Percentiles rank a stretch among this genome's conserved stretches.
These are phyloP conservation scores for Drosophila diplacantha DNA, from an alignment of 2,888 invertebrate species.

Conservation along the genomic window DNA sequence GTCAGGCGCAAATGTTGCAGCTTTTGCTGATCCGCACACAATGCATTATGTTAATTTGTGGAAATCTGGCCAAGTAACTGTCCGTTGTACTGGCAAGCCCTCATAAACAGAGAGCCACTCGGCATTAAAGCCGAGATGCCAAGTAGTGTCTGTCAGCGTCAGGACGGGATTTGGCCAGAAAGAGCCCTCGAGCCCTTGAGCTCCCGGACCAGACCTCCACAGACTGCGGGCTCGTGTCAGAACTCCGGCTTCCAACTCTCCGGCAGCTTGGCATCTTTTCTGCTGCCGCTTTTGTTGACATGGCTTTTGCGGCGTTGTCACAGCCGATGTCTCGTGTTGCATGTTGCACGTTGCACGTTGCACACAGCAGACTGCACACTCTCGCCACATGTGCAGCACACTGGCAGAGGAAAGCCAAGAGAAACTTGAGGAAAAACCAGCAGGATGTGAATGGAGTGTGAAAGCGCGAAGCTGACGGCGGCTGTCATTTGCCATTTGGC, in stretches of 20 bases:
- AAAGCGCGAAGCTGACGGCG: constrained; percentile 53
- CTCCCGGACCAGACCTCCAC: constrained; percentile 12
- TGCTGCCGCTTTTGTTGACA: constrained; percentile 61
- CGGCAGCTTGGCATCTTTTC: constrained; percentile 40
- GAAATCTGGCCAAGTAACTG: constrained; percentile 33
- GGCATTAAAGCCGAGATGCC: constrained; percentile 54
- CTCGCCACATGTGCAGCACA: constrained; percentile 39
- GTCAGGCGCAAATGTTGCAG: constrained; percentile 36
- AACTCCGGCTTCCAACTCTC: constrained; percentile 37
- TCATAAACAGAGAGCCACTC: constrained; percentile 45
- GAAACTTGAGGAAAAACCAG: constrained; percentile 15
- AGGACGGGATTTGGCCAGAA: constrained; percentile 34
- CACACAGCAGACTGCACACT: constrained; percentile 6
- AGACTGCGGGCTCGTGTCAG: constrained; percentile 27
- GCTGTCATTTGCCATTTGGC: constrained; percentile 62
- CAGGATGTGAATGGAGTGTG: constrained; percentile 37
- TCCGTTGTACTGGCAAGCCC: constrained; percentile 16
- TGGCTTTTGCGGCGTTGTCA: constrained; percentile 63
- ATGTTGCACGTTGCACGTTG: constrained; percentile 26
- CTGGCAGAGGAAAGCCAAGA: constrained; percentile 4
- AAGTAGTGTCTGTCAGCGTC: constrained; percentile 49
- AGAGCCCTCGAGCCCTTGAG: constrained; percentile 21
- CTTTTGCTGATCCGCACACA: constrained; percentile 28
- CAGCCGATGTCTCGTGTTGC: constrained; percentile 67
- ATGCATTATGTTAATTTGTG: constrained; percentile 40